Evolutionary conservation across 2,888 invertebrate genomes (phyloP).

Genomic region (Hydrotaea diabolus): DNA sequence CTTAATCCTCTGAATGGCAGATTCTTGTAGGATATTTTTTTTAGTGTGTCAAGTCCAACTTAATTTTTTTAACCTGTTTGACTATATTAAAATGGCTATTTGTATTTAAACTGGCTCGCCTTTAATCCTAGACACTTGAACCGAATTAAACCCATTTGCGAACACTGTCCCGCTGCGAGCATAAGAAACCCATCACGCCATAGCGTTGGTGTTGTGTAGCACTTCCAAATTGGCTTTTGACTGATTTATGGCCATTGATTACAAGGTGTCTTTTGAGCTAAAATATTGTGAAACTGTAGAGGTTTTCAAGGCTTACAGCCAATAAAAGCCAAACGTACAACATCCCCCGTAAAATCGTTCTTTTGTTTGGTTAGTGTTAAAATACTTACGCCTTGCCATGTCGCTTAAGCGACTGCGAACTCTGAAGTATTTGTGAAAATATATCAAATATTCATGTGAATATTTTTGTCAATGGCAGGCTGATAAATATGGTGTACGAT

Average conservation of each 20-base stretch:
- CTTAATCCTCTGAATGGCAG: too few species aligned
- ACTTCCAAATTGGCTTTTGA: conserved; percentile 4
- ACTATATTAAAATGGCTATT: too few species aligned
- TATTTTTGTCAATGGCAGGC: neutral
- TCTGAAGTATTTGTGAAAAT: neutral
- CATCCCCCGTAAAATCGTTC: neutral
- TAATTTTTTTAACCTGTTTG: too few species aligned
- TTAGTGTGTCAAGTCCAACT: too few species aligned
- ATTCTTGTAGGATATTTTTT: too few species aligned
- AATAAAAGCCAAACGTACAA: neutral
- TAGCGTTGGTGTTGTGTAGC: neutral
- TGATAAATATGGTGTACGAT: neutral
- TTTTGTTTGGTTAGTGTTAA: neutral
- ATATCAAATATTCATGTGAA: neutral
- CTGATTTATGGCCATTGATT: conserved; percentile 25
- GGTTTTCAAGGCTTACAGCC: neutral
- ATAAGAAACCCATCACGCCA: neutral
- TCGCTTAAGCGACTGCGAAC: neutral
- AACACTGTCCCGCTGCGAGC: neutral
- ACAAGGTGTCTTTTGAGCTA: conserved; percentile 3
- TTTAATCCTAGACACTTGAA: too few species aligned
- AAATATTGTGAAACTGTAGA: conserved; percentile 7
- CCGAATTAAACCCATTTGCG: neutral
- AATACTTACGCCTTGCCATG: neutral
- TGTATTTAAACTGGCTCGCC: too few species aligned